Percentiles rank a stretch among this genome's conserved stretches.
These are phyloP conservation scores for Lepilemur ruficaudatus DNA, from an alignment of 2,797 vertebrate species.

Conservation along the genomic window DNA sequence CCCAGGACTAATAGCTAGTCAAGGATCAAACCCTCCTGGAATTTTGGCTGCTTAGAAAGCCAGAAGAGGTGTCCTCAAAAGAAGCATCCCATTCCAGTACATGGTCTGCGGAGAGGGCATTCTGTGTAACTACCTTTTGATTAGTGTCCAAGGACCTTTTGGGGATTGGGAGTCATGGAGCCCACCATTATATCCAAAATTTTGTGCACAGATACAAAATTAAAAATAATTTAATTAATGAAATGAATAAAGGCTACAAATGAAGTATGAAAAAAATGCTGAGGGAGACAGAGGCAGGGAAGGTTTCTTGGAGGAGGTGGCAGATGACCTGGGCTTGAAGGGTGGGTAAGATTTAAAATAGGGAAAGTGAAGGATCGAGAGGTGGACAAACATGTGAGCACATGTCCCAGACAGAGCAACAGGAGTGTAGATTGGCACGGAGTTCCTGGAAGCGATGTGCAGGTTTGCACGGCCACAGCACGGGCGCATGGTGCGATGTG, in stretches of 20 bases:
- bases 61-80: not conserved
- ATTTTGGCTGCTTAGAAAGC: not conserved
- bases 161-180: not conserved
- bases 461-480: not conserved
- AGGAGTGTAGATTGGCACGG: not conserved
- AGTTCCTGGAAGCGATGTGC: not conserved
- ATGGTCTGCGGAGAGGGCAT: not conserved
- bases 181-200: not conserved
- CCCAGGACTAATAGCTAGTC: not conserved
- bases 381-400: not conserved
- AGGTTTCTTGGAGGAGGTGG: not conserved
- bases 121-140: not conserved
- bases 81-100: not conserved
- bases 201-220: not conserved
- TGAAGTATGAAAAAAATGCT: not conserved
- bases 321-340: not conserved
- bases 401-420: not conserved
- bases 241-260: not conserved
- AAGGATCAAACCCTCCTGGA: not conserved
- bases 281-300: not conserved
- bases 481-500: accelerated
- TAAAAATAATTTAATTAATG: not conserved
- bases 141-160: not conserved
- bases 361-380: not conserved
- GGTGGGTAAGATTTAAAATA: not conserved